Conservation (phyloP, 2,797 vertebrate species). For the Hemibagrus guttatus region DNA sequence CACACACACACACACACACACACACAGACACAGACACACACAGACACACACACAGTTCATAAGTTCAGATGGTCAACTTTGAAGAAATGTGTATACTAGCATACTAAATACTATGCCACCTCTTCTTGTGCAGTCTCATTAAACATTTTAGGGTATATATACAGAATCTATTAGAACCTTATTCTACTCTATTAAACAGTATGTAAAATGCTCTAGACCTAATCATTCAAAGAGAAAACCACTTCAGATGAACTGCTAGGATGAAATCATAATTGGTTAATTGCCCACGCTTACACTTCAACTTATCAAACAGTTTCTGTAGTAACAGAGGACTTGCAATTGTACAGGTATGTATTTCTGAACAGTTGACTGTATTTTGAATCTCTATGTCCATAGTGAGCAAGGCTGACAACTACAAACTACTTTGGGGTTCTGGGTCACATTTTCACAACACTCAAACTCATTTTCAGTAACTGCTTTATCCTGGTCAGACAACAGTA, state of each 20-base stretch:
- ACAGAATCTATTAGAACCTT: not conserved
- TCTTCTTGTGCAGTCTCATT: not conserved
- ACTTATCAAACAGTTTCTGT: slow-evolving; percentile 9
- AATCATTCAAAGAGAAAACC: not conserved
- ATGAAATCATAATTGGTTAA: slow-evolving; percentile 6
- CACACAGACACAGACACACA: no score
- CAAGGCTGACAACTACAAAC: not conserved
- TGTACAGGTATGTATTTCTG: not conserved
- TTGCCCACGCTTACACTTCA: not conserved
- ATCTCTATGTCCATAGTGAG: not conserved
- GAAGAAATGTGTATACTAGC: not conserved
- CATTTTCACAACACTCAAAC: not conserved
- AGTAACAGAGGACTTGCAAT: not conserved
- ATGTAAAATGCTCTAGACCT: not conserved
- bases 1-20: not conserved
- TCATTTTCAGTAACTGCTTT: not conserved
- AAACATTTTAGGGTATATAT: not conserved
- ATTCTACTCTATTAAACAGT: not conserved
- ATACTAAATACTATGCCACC: not conserved
- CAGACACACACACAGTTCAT: not conserved
- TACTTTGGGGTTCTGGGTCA: not conserved
- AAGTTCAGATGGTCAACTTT: not conserved
- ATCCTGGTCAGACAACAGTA: not conserved
- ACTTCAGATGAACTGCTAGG: not conserved
- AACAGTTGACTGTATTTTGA: slow-evolving; percentile 9